These are phyloP conservation scores for Hycleus phaleratus DNA, from an alignment of 1,140 invertebrate genomes.

Conservation along the genomic window DNA sequence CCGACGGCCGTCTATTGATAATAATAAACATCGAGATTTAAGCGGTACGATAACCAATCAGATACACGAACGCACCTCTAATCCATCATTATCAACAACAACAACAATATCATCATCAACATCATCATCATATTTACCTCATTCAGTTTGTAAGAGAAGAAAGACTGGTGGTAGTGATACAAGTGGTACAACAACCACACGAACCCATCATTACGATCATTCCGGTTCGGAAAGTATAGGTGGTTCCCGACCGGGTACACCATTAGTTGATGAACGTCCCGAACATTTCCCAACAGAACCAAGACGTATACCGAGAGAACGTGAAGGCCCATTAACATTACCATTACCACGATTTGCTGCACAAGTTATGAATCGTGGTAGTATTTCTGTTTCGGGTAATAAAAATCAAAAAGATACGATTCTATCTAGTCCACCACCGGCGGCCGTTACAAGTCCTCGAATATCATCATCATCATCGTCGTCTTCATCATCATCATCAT, in stretches of 20 bases:
- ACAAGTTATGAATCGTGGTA: conserved; percentile 52
- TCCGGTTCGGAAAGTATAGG: conserved; percentile 47
- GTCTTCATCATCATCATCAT: too few species aligned
- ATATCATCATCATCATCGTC: conserved; percentile 23
- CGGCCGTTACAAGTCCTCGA: conserved; percentile 39
- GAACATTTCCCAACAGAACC: conserved; percentile 69
- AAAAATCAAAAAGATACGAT: conserved; percentile 38
- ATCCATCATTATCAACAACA: too few species aligned
- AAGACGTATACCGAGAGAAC: conserved; percentile 52
- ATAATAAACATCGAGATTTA: conserved; percentile 32
- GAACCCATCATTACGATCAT: conserved; percentile 39
- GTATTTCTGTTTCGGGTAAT: conserved; percentile 39
- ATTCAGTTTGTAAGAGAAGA: conserved; percentile 40
- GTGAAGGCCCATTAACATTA: conserved; percentile 64
- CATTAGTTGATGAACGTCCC: conserved; percentile 73
- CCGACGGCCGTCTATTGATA: conserved; percentile 46
- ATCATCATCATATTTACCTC: conserved; percentile 28
- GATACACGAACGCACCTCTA: not conserved
- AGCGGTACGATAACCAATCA: conserved; percentile 24
- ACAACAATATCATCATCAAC: too few species aligned
- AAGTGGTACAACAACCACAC: conserved; percentile 26
- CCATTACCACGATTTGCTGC: conserved; percentile 79
- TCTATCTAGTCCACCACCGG: conserved; percentile 40
- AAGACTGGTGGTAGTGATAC: conserved; percentile 39
- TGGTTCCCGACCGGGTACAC: conserved; percentile 70